Percentiles rank a stretch among this genome's conserved stretches.
These are phyloP conservation scores for Drosophila pallidifrons DNA, from an alignment of 1,140 invertebrate genomes.

Conservation along the genomic window DNA sequence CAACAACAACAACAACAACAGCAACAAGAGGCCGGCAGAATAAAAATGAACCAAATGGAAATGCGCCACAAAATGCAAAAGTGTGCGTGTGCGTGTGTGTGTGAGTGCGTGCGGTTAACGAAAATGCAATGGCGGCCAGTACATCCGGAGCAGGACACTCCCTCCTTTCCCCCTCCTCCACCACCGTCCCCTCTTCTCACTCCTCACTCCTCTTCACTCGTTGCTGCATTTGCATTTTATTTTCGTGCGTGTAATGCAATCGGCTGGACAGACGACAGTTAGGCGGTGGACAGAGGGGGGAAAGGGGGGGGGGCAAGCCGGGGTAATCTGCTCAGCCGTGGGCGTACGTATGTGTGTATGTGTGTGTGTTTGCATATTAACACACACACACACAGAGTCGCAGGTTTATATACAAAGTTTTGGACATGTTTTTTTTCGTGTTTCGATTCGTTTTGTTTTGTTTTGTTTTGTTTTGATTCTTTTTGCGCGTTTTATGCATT, in stretches of 20 bases:
- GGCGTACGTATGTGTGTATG: slow-evolving; percentile 7
- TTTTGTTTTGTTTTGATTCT: slow-evolving; percentile 30
- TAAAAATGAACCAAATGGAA: slow-evolving; percentile 80
- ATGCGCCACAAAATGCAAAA: slow-evolving; percentile 35
- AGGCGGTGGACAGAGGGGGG: not conserved
- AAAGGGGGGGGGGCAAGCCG: not conserved
- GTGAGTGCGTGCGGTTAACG: slow-evolving; percentile 59
- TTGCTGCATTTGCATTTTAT: slow-evolving; percentile 76
- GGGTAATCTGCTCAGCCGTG: not conserved
- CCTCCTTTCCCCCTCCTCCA: not conserved
- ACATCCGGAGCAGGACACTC: slow-evolving; percentile 34
- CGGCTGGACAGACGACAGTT: slow-evolving; percentile 21
- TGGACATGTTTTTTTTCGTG: slow-evolving; percentile 57
- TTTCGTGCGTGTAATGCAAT: slow-evolving; percentile 72
- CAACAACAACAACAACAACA: not conserved
- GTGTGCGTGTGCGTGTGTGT: not conserved
- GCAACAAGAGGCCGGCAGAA: slow-evolving; percentile 31
- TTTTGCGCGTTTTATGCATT: slow-evolving; percentile 35
- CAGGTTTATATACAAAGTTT: slow-evolving; percentile 51
- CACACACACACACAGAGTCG: not conserved
- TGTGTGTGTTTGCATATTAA: too few species aligned
- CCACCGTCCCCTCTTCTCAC: not conserved
- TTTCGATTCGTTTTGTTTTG: slow-evolving; percentile 21
- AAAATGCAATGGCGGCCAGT: slow-evolving; percentile 72
- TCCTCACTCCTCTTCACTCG: too few species aligned